These are phyloP conservation scores for Noctua fimbriata DNA, from an alignment of 2,888 invertebrate genomes.

Conservation along the genomic window DNA sequence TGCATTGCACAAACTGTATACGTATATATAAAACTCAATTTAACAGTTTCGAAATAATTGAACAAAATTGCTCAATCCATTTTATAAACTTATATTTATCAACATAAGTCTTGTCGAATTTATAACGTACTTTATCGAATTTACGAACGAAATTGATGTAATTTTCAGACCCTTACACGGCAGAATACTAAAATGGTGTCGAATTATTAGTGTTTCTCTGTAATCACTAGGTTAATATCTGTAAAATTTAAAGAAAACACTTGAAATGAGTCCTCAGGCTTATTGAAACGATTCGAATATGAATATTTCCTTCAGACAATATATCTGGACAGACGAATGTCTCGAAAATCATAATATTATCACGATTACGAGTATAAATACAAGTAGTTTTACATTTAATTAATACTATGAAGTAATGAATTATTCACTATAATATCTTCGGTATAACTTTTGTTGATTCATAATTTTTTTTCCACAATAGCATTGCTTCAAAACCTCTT, in stretches of 20 bases:
- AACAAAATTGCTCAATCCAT: constrained; percentile 60
- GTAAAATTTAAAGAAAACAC: neutral
- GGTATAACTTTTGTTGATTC: neutral
- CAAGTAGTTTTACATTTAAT: neutral
- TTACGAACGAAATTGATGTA: constrained; percentile 39
- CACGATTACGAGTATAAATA: neutral
- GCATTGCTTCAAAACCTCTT: constrained; percentile 20
- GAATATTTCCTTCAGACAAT: constrained; percentile 1
- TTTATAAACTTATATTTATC: constrained; percentile 36
- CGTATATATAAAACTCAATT: constrained; percentile 25
- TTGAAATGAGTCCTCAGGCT: neutral
- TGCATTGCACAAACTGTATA: constrained; percentile 35
- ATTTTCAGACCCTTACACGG: constrained; percentile 18
- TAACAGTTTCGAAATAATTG: constrained; percentile 37
- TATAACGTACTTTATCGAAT: constrained; percentile 54
- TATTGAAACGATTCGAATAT: constrained; percentile 1
- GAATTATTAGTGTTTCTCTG: constrained; percentile 8
- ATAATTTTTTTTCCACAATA: neutral
- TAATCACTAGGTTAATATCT: neutral
- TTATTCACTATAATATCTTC: neutral
- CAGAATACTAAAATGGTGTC: constrained; percentile 26
- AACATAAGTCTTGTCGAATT: constrained; percentile 61
- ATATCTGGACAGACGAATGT: neutral
- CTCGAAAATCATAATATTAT: constrained; percentile 1
- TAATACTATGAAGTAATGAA: neutral